Conservation (phyloP, 2,888 invertebrate genomes). For the Trypoxylon attenuatum region DNA sequence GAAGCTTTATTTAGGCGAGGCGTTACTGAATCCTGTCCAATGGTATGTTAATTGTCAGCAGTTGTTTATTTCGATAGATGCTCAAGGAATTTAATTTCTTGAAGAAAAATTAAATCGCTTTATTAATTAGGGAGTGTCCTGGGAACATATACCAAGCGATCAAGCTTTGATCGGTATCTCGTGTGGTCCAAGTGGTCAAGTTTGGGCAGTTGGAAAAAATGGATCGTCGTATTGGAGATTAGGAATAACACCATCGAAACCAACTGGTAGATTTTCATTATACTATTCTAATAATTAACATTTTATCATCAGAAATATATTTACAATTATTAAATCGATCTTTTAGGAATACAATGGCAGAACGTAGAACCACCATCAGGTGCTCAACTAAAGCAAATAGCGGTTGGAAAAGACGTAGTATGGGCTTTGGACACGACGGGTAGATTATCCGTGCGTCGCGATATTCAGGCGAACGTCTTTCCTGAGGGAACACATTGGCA, state of each 20-base stretch:
- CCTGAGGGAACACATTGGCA: conserved; percentile 93
- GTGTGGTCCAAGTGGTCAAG: conserved; percentile 80
- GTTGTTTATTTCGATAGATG: background rate
- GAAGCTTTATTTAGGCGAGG: conserved; percentile 89
- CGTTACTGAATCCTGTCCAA: conserved; percentile 83
- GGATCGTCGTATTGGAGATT: conserved; percentile 89
- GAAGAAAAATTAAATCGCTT: background rate
- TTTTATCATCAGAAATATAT: too few species aligned
- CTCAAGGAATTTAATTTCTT: background rate
- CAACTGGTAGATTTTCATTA: too few species aligned
- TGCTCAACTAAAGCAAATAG: conserved; percentile 83
- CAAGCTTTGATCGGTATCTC: conserved; percentile 86
- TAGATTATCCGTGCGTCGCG: conserved; percentile 85
- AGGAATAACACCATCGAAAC: conserved; percentile 82
- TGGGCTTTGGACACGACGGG: conserved; percentile 89
- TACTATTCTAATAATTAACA: background rate
- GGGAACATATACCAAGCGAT: conserved; percentile 89
- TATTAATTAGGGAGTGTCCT: conserved; percentile 80
- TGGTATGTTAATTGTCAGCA: conserved; percentile 75
- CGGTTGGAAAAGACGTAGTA: conserved; percentile 83
- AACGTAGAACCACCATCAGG: conserved; percentile 84
- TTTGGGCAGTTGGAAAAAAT: conserved; percentile 92
- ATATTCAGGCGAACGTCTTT: conserved; percentile 81
- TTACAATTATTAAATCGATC: background rate
- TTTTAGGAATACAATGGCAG: conserved; percentile 83